Evolutionary conservation across 1,140 invertebrate species (phyloP).

Genomic region (Heliconius eleuchia): DNA sequence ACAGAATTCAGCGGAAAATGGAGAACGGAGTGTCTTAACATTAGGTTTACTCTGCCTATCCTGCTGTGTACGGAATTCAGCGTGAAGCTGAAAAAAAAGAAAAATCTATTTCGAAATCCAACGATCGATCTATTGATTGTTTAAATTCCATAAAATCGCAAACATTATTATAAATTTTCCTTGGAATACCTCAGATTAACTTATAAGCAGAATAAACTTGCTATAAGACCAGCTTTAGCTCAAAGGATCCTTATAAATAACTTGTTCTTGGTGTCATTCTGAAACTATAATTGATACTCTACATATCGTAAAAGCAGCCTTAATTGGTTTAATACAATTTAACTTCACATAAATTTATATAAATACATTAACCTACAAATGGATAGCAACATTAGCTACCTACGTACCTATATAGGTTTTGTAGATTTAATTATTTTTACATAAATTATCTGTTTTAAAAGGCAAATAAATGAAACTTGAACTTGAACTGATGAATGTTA

Average conservation of each 20-base stretch:
- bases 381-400: too few relatives aligned
- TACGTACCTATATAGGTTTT: too few relatives aligned
- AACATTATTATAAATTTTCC: not conserved
- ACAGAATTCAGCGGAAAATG: too few relatives aligned
- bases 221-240: not conserved
- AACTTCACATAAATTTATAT: too few relatives aligned
- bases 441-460: too few relatives aligned
- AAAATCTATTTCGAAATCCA: not conserved
- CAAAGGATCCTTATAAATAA: not conserved
- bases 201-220: not conserved
- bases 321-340: not conserved
- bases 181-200: not conserved
- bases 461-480: too few relatives aligned
- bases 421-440: too few relatives aligned
- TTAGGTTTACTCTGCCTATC: not conserved
- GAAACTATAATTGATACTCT: conserved; percentile 1
- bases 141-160: not conserved
- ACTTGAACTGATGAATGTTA: too few relatives aligned
- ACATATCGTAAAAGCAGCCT: not conserved
- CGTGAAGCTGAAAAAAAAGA: not conserved
- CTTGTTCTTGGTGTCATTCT: not conserved
- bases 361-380: too few relatives aligned
- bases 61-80: too few relatives aligned
- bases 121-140: not conserved
- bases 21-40: too few relatives aligned